Evolutionary conservation across 2,888 invertebrate genomes (phyloP).

Genomic region (Agrochola lychnidis): DNA sequence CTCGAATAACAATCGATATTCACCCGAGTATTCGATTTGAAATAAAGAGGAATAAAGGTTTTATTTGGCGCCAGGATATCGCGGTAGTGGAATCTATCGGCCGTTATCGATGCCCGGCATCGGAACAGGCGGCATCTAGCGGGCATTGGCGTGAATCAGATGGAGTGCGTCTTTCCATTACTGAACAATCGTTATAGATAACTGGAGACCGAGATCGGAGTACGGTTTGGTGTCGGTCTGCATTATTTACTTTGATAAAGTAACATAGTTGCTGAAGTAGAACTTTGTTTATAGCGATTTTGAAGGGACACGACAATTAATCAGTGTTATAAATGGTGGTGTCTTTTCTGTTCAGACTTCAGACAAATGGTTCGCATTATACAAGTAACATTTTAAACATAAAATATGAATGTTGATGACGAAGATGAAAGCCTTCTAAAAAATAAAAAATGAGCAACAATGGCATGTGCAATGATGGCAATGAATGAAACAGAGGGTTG

Average conservation of each 20-base stretch:
- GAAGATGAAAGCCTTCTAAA: not conserved
- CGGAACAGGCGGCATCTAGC: conserved; percentile 66
- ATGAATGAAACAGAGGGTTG: not conserved
- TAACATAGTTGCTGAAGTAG: conserved; percentile 55
- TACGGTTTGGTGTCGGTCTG: conserved; percentile 57
- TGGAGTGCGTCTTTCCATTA: conserved; percentile 69
- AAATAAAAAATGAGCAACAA: not conserved
- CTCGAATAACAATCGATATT: conserved; percentile 58
- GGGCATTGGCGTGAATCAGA: conserved; percentile 67
- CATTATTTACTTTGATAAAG: conserved; percentile 62
- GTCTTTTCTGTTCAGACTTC: conserved; percentile 29
- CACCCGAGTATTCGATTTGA: conserved; percentile 57
- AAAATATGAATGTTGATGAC: conserved; percentile 9
- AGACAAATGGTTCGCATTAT: conserved; percentile 43
- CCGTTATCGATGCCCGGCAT: conserved; percentile 69
- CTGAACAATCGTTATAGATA: conserved; percentile 68
- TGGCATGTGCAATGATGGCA: not conserved
- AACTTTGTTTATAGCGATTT: conserved; percentile 46
- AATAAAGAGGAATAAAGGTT: too few species aligned
- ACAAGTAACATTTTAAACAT: conserved; percentile 1
- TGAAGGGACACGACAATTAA: conserved; percentile 54
- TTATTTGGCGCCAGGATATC: conserved; percentile 66
- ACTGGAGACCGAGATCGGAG: conserved; percentile 51
- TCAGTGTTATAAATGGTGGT: conserved; percentile 57
- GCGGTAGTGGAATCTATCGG: conserved; percentile 55